Base-by-base conservation (phyloP, 1,140 invertebrate genomes). In the Camponotus pennsylvanicus region DNA sequence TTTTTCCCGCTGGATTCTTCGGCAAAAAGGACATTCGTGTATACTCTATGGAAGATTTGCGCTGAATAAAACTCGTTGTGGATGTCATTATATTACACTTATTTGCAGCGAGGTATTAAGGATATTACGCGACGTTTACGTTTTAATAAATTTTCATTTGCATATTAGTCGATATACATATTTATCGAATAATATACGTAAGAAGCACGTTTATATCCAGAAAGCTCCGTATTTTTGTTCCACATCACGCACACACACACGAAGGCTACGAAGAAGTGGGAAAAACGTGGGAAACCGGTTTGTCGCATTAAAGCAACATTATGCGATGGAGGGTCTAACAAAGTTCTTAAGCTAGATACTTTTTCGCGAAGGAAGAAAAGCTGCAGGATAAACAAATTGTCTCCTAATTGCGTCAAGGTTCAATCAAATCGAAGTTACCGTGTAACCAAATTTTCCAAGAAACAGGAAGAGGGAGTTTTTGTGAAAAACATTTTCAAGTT, bases 201-300 rank as follows among this genome's bases (percentile, higher is more conserved):
- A 63, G 27, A 52, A 27, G n/a, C 18, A 11, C 52, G 67, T 73
- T 61, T 61, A 52, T 52, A 45, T 40, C 40, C 34, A 69, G 52
- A 34, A 59, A 82, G 37, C 67, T n/a, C 7, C 32, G 21, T 59
- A 15, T 18, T 73, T 61, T 57, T 73, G 9, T 82, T 71, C 66
- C 73, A 45, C 15, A 45, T 5, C 55, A 18, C 55, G 45, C 61
- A 75, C 55, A 82, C 13, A 59, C 37, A 82, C 13, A 59, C 37
- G 55, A 61, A 75, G 55, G 40, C 27, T 82, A 34, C 27, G 34
- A 32, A 49, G 66, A 80, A 80, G 21, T 11, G 45, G 9, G 21
- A 40, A 80, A 80, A 80, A 80, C 57, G 49, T 59, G 66, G 34
- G n/a, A 75, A 83, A 83, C 69, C 69, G 79, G 67, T 83, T 83